A percentile compares a stretch with the other conserved stretches of the same genome.
These are phyloP conservation scores for Meles meles DNA, from an alignment of 2,113 vertebrate genomes.

Conservation along the genomic window DNA sequence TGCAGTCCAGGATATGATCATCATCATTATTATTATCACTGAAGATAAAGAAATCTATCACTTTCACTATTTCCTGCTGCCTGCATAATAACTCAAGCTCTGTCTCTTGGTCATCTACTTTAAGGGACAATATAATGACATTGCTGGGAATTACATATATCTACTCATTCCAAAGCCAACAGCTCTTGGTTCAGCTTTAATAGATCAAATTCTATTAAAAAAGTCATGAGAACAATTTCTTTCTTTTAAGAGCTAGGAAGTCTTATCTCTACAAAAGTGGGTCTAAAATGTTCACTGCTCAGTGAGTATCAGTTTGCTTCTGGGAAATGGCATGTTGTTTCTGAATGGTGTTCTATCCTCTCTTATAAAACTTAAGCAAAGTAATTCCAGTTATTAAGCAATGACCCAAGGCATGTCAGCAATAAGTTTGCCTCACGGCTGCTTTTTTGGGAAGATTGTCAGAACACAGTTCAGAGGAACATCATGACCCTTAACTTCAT, in stretches of 20 bases:
- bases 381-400: neutral
- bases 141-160: conserved; percentile 42
- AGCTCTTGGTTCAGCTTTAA: conserved; percentile 59
- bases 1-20: conserved; percentile 33
- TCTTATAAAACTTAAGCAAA: neutral
- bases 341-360: neutral
- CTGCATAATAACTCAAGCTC: conserved; percentile 61
- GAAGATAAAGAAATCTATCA: conserved; percentile 60
- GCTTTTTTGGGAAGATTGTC: neutral
- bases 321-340: neutral
- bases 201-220: conserved; percentile 55
- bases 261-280: neutral
- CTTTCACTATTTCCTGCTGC: conserved; percentile 56
- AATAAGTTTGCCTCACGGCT: neutral
- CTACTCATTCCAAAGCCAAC: conserved; percentile 43
- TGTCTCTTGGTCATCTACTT: conserved; percentile 43
- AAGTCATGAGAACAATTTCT: conserved; percentile 23
- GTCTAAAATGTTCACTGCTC: neutral
- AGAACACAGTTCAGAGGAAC: neutral
- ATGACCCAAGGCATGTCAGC: neutral
- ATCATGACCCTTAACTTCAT: neutral
- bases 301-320: neutral
- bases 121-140: conserved; percentile 56
- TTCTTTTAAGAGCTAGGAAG: neutral
- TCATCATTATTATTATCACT: conserved; percentile 39